Evolutionary conservation across 2,113 vertebrate species (phyloP).

Genomic region (Heteronetta atricapilla): DNA sequence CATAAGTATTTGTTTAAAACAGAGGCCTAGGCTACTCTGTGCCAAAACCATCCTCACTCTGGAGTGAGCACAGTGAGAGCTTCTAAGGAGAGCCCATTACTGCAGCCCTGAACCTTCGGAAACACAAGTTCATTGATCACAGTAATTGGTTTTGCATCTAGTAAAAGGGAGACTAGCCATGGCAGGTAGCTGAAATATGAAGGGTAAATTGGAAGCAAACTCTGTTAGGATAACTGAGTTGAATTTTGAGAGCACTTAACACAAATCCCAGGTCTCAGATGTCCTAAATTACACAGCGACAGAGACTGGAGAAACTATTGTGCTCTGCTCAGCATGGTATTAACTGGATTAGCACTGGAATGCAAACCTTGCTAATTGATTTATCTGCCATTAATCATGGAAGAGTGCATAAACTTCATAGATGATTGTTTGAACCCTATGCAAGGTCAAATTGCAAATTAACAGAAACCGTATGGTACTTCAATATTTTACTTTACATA

Average conservation of each 20-base stretch:
- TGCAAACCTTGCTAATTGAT: constrained; percentile 51
- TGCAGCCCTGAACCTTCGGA: neutral
- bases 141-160: constrained; percentile 17
- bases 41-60: neutral
- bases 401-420: constrained; percentile 15
- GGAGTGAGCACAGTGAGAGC: neutral
- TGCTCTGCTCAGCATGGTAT: constrained; percentile 14
- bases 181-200: constrained; percentile 37
- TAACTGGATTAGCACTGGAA: constrained; percentile 58
- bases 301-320: constrained; percentile 28
- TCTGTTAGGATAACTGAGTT: constrained; percentile 27
- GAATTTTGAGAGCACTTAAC: constrained; percentile 43
- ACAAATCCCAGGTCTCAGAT: constrained; percentile 20
- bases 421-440: constrained; percentile 4
- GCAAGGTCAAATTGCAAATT: constrained; percentile 34
- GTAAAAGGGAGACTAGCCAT: neutral
- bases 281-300: constrained; percentile 48
- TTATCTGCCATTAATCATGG: constrained; percentile 27
- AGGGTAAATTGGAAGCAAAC: neutral
- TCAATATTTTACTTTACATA: neutral
- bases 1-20: neutral
- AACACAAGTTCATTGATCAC: neutral
- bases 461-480: constrained; percentile 11
- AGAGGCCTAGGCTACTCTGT: neutral
- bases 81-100: neutral